Percentiles rank a stretch among this genome's conserved stretches.
phyloP scores from a whole-genome alignment of 2,797 vertebrate species.

The Enteromius anoplus region DNA sequence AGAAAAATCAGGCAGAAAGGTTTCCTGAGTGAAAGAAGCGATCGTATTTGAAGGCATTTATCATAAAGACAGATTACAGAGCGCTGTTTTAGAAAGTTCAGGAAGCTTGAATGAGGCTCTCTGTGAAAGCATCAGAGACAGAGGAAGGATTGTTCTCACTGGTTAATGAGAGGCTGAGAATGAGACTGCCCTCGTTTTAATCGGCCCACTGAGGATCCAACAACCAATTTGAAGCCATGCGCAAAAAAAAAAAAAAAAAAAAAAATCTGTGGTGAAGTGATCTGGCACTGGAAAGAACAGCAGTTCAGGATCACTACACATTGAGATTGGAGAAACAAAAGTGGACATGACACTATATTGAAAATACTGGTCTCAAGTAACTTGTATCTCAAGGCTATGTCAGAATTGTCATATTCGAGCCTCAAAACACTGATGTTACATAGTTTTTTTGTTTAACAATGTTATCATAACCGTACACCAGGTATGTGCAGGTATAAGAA shows the following conservation, averaged over 20 bases:
- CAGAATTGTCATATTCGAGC: background rate
- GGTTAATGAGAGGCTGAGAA: slow-evolving; percentile 55
- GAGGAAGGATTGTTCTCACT: slow-evolving; percentile 48
- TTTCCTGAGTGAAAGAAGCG: background rate
- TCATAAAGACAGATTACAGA: slow-evolving; percentile 20
- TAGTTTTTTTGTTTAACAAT: background rate
- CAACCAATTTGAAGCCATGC: slow-evolving; percentile 43
- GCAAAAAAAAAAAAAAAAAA: slow-evolving; percentile 3
- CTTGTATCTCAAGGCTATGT: background rate
- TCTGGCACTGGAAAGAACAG: slow-evolving; percentile 10
- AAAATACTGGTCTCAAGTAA: slow-evolving; percentile 31
- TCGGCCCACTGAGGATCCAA: slow-evolving; percentile 43
- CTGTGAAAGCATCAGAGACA: slow-evolving; percentile 38
- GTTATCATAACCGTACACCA: background rate
- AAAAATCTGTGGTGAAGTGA: slow-evolving; percentile 26
- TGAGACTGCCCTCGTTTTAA: slow-evolving; percentile 40
- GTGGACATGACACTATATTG: background rate
- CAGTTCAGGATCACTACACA: slow-evolving; percentile 29
- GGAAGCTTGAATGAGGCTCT: slow-evolving; percentile 31
- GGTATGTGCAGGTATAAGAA: background rate
- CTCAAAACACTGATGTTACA: background rate
- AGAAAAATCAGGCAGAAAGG: background rate
- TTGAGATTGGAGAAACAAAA: slow-evolving; percentile 12
- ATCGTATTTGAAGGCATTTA: background rate
- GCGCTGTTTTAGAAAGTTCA: slow-evolving; percentile 28